phyloP scores from a whole-genome alignment of 2,797 vertebrate genomes.

The Furcifer pardalis region DNA sequence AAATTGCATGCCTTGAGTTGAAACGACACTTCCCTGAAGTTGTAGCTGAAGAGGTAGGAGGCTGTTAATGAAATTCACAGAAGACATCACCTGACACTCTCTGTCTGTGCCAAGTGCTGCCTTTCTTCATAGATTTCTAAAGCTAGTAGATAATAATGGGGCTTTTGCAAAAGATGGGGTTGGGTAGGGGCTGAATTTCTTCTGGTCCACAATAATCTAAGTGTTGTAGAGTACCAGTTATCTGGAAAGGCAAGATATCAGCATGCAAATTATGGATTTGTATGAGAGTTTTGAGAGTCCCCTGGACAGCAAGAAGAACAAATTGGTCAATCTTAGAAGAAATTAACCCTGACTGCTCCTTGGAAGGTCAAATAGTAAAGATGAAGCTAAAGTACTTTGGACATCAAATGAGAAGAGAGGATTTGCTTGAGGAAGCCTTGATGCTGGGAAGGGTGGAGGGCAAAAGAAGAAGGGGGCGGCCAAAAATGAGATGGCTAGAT shows the following conservation, averaged over 20 bases:
- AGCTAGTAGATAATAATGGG: not conserved
- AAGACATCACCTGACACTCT: not conserved
- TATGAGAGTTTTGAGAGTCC: too few species aligned
- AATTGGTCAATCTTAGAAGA: too few species aligned
- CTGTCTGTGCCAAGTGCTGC: not conserved
- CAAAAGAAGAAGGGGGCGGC: too few species aligned
- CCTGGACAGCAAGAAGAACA: too few species aligned
- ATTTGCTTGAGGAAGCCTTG: too few species aligned
- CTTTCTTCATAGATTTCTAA: not conserved
- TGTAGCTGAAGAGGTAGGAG: not conserved
- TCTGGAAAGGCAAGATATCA: not conserved
- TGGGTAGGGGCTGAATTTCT: too few species aligned
- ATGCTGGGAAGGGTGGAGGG: too few species aligned
- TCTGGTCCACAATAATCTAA: not conserved
- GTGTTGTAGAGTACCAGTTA: not conserved
- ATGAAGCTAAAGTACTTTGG: too few species aligned
- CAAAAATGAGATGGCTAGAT: too few species aligned
- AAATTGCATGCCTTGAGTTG: not conserved
- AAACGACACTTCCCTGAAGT: not conserved
- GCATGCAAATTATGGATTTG: not conserved
- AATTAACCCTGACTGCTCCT: too few species aligned
- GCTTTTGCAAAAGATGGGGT: not conserved
- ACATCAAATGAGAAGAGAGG: too few species aligned
- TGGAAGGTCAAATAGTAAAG: too few species aligned
- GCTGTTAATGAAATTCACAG: not conserved